Percentiles rank a stretch among this genome's conserved stretches.
Evolutionary conservation across 2,113 vertebrate genomes (phyloP).

Genomic region (Ptilorrhoa leucosticta): DNA sequence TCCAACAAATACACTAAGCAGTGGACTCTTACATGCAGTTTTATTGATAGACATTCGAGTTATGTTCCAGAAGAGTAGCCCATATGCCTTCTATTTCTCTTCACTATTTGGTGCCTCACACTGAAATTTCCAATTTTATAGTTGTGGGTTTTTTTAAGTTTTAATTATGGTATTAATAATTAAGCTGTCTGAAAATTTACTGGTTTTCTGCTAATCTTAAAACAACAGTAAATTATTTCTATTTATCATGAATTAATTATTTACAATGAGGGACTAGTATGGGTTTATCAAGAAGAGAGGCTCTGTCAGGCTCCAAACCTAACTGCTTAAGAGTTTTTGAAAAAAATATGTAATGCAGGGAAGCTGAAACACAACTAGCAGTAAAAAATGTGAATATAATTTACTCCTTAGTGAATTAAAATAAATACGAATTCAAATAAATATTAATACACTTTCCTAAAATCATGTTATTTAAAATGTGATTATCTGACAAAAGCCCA

Average conservation of each 20-base stretch:
- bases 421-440: neutral
- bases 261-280: neutral
- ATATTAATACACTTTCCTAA: neutral
- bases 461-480: neutral
- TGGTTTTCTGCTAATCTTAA: neutral
- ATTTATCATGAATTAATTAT: neutral
- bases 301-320: neutral
- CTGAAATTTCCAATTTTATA: neutral
- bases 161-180: neutral
- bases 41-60: neutral
- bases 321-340: neutral
- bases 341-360: neutral
- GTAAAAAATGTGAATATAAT: neutral
- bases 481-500: neutral
- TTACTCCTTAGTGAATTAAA: neutral
- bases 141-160: fast-evolving
- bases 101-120: neutral
- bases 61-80: neutral
- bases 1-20: neutral
- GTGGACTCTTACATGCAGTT: neutral
- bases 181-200: neutral
- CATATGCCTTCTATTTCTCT: neutral
- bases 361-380: neutral
- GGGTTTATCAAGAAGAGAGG: neutral
- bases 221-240: neutral